A percentile compares a stretch with the other conserved stretches of the same genome.
phyloP scores from a whole-genome alignment of 2,888 invertebrate species.

The Athalia circularis region DNA sequence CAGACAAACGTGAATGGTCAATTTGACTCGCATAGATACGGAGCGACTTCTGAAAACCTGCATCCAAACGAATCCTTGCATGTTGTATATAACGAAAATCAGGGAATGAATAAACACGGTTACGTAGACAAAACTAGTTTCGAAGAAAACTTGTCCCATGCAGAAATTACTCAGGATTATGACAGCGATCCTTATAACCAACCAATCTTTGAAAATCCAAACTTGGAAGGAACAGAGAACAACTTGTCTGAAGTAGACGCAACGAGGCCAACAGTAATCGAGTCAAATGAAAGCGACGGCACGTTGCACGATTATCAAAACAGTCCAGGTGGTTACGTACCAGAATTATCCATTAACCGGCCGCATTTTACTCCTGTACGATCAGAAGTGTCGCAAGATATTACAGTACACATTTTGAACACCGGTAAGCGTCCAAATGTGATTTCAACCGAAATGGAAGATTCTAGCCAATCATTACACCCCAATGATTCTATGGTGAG shows the following conservation, averaged over 20 bases:
- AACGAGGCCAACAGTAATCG: slow-evolving; percentile 17
- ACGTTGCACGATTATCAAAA: not conserved
- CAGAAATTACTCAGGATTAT: slow-evolving; percentile 2
- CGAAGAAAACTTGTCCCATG: not conserved
- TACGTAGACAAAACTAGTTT: slow-evolving; percentile 28
- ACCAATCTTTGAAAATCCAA: slow-evolving; percentile 1
- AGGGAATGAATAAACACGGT: slow-evolving; percentile 42
- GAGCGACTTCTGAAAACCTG: slow-evolving; percentile 57
- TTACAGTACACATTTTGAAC: slow-evolving; percentile 67
- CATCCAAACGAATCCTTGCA: slow-evolving; percentile 56
- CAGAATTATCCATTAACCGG: not conserved
- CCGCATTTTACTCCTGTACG: slow-evolving; percentile 53
- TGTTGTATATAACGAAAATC: slow-evolving; percentile 3
- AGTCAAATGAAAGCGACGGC: not conserved
- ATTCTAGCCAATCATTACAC: not conserved
- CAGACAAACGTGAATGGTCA: slow-evolving; percentile 44
- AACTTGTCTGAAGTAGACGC: slow-evolving; percentile 7
- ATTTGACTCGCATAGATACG: slow-evolving; percentile 48
- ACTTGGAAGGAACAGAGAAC: not conserved
- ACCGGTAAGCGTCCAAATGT: slow-evolving; percentile 60
- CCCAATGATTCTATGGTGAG: not conserved
- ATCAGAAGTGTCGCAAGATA: slow-evolving; percentile 67
- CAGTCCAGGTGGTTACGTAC: not conserved
- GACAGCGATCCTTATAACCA: slow-evolving; percentile 3
- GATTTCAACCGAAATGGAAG: slow-evolving; percentile 51